Percentiles rank a stretch among this genome's conserved stretches.
Evolutionary conservation across 2,797 vertebrate species (phyloP).

Genomic region (Chromis chromis): DNA sequence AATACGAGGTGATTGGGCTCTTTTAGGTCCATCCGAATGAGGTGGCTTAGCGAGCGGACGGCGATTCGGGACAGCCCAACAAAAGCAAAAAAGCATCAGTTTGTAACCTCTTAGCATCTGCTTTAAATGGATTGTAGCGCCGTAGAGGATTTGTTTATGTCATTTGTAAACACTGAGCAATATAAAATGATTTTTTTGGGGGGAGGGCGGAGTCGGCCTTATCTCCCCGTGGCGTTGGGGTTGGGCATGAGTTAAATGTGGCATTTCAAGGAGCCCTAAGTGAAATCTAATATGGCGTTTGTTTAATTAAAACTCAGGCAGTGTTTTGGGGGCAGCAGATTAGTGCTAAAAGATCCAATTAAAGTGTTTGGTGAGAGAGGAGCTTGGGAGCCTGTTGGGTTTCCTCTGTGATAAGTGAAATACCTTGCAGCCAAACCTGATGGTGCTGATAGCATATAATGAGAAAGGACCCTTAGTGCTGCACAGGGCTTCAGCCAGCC

Average conservation of each 20-base stretch:
- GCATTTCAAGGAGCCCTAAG: conserved; percentile 54
- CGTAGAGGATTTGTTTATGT: neutral
- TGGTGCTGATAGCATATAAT: conserved; percentile 62
- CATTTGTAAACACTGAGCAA: conserved; percentile 15
- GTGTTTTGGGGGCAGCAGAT: conserved; percentile 70
- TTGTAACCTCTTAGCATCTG: conserved; percentile 8
- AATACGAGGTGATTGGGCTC: conserved; percentile 54
- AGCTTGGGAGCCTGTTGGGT: conserved; percentile 45
- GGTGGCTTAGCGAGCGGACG: neutral
- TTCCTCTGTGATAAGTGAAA: conserved; percentile 66
- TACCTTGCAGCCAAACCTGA: conserved; percentile 67
- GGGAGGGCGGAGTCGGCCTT: neutral
- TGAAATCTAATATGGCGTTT: conserved; percentile 65
- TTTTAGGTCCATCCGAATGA: conserved; percentile 51
- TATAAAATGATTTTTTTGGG: conserved; percentile 6
- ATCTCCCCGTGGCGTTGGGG: neutral
- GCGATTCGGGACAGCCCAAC: neutral
- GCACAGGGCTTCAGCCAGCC: conserved; percentile 12
- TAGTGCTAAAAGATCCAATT: conserved; percentile 77
- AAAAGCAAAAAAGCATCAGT: neutral
- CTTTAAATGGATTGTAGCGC: neutral
- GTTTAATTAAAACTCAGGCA: conserved; percentile 76
- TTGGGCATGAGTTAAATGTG: conserved; percentile 39
- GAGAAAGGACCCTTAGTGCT: conserved; percentile 47
- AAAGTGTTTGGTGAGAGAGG: conserved; percentile 68